Base-by-base conservation (phyloP, 2,888 invertebrate genomes). In the Chymomyza amoena region DNA sequence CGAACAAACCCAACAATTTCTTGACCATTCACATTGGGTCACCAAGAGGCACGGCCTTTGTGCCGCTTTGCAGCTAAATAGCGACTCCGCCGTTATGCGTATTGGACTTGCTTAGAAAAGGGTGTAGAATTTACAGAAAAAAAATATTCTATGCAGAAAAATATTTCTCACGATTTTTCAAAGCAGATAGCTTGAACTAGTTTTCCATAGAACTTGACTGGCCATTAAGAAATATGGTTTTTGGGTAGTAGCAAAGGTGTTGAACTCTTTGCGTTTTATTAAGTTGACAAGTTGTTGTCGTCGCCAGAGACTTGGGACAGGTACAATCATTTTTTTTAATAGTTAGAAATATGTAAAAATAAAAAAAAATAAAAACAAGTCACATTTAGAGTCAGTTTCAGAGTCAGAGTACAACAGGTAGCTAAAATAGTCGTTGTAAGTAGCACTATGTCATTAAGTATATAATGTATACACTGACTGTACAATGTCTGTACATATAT, bases 131-230 rank as follows among this genome's bases (percentile, higher is more conserved):
- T n/a, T 28, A 62, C n/a, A 61, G 1, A 28, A 32, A 18, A 45
- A n/a, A 63, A 65, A 79, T 72, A 70, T 73, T 68, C 76, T 73
- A 67, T 84, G 81, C 78, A 70, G 73, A 81, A 77, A 69, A 36
- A 73, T 63, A 89, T 78, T 87, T 87, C 87, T 84, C 87, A 87
- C 87, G 87, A 88, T 87, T 88, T 88, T 79, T 81, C 72, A 76
- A 68, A 70, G 56, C 60, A 68, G 87, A 84, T 87, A 74, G 68
- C 70, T 45, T 70, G 76, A 78, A 85, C 87, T 77, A 78, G 87
- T 87, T 88, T 82, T 83, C 78, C 73, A 70, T 73, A 79, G 87
- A 87, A 88, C 69, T 87, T 64, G 45, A 28, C 54, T 61, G 80
- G 85, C 78, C 77, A 79, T 84, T 86, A 71, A 72, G 70, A 68